phyloP scores from a whole-genome alignment of 2,797 vertebrate species.

The Poeciliopsis gracilis region DNA sequence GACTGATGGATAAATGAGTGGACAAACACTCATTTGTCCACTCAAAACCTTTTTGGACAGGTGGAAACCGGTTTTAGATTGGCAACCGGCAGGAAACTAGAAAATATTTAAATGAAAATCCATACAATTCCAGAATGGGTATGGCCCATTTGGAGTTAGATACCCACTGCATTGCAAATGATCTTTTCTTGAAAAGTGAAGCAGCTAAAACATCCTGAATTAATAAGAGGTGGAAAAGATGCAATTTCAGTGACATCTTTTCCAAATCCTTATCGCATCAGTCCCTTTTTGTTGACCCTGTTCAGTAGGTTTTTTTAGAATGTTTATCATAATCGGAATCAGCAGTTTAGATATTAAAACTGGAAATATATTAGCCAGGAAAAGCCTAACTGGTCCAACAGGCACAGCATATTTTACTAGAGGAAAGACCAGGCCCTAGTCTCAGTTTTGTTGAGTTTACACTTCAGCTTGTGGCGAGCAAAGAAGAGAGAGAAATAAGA shows the following conservation, averaged over 20 bases:
- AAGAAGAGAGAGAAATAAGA: not conserved
- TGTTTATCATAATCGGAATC: not conserved
- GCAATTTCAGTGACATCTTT: slow-evolving; percentile 22
- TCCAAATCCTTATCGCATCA: slow-evolving; percentile 52
- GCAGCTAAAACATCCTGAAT: not conserved
- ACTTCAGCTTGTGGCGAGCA: slow-evolving; percentile 20
- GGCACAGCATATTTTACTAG: not conserved
- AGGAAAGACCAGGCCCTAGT: not conserved
- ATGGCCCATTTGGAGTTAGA: not conserved
- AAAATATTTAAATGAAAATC: not conserved
- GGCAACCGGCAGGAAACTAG: not conserved
- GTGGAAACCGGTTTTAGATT: not conserved
- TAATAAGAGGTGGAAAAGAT: slow-evolving; percentile 24
- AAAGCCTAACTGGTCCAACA: not conserved
- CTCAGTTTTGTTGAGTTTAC: slow-evolving; percentile 2
- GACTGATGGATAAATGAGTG: not conserved
- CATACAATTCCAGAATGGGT: not conserved
- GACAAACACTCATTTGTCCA: not conserved
- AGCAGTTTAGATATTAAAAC: not conserved
- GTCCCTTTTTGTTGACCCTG: slow-evolving; percentile 57
- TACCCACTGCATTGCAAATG: not conserved
- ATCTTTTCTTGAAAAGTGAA: slow-evolving; percentile 46
- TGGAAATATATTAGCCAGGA: not conserved
- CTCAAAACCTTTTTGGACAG: not conserved
- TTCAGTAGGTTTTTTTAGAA: slow-evolving; percentile 24